Evolutionary conservation across 2,113 vertebrate genomes (phyloP), one percentile per base, ranked within the genome.

Genomic region (Lepus timidus): DNA sequence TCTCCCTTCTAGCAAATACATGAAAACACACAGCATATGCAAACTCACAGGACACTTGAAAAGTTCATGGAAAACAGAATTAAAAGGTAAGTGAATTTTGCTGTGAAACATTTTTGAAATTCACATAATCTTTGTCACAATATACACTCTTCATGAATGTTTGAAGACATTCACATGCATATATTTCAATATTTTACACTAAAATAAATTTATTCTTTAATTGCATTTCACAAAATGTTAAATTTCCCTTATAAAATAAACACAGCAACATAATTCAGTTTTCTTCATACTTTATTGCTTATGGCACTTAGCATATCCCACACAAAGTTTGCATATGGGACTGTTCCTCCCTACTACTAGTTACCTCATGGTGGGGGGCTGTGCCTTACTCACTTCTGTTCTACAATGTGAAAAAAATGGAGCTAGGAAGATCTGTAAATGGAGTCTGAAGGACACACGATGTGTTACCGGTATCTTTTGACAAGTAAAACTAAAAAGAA

Each of bases 341-440:
- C 9, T 65, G 5, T 71, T 5, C 20, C 27, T 20, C 9, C 4
- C 3, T n/a, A 27, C 2, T 27, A 3, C 44, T 1, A n/a, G 17
- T 27, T 27, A 16, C 25, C 14, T 80, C 20, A 33, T 3, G 5
- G 5, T 58, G 25, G 49, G 4, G 4, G 8, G 2, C 10, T 55
- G 0, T 80, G 6, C 17, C 12, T 33, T 33, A 31, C 8, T 9
- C 3, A 33, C 39, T 44, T 44, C 44, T 44, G 6, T 44, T 44
- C 44, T 44, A 44, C 44, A 44, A 44, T 44, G 44, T 44, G 44
- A 44, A 44, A 44, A 44, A 44, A 44, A 44, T 7, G 44, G 44
- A 7, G 6, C 44, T 44, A 44, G 44, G 44, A 44, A 44, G 44
- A 7, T 7, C 44, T 52, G 1, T 23, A 2, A 85, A 39, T 27